phyloP scores from a whole-genome alignment of 2,797 vertebrate species.

The Podargus strigoides region DNA sequence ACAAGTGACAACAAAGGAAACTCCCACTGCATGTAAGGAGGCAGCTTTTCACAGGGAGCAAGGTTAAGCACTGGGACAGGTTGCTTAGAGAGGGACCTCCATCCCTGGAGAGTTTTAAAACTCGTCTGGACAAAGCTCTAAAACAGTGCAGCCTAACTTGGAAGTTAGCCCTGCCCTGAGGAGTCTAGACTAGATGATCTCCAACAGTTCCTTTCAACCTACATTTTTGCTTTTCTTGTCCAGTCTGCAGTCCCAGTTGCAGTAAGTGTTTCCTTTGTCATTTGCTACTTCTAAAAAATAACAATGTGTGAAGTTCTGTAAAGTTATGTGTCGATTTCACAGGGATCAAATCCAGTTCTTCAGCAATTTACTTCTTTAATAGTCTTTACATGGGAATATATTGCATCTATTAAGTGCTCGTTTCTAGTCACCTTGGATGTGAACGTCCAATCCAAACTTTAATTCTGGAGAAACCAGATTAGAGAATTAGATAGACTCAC shows the following conservation, averaged over 20 bases:
- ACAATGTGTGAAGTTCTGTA: not conserved
- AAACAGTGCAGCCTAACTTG: not conserved
- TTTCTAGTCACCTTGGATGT: not conserved
- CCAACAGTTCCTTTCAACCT: not conserved
- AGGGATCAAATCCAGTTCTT: not conserved
- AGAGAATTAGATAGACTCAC: not conserved
- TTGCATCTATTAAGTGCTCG: not conserved
- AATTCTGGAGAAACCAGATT: not conserved
- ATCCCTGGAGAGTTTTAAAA: not conserved
- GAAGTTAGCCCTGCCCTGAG: not conserved
- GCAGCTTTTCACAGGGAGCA: not conserved
- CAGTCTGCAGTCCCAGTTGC: not conserved
- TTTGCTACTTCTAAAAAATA: not conserved
- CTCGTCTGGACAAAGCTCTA: not conserved
- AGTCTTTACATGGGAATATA: not conserved
- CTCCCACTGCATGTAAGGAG: not conserved
- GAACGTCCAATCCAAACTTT: not conserved
- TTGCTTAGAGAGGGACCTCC: not conserved
- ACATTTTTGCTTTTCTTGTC: not conserved
- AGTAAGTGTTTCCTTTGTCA: not conserved
- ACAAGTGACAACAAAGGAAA: not conserved
- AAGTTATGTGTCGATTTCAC: not conserved
- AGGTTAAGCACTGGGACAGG: not conserved
- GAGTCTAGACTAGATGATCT: not conserved
- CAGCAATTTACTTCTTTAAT: not conserved